Conservation (phyloP, 23 tunicate genomes). For the Ciona savignyi region DNA sequence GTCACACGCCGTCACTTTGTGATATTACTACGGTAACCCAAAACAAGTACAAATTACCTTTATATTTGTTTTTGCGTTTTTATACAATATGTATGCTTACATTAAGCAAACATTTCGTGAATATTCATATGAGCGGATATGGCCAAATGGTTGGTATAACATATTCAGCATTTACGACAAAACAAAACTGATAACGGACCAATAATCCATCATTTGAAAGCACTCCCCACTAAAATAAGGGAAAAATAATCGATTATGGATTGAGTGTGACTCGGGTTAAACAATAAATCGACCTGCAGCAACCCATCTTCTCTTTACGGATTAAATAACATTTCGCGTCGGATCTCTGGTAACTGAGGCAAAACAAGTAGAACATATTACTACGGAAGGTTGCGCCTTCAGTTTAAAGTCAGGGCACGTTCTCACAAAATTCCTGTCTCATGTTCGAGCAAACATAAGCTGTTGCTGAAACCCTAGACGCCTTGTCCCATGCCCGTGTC, state of each 20-base stretch:
- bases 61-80: too few relatives aligned
- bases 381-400: not conserved
- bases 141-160: too few relatives aligned
- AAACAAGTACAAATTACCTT: too few relatives aligned
- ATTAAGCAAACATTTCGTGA: too few relatives aligned
- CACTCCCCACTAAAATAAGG: too few relatives aligned
- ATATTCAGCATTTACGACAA: too few relatives aligned
- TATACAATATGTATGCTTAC: too few relatives aligned
- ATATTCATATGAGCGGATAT: too few relatives aligned
- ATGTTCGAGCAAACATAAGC: not conserved
- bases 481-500: not conserved
- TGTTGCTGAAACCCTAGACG: not conserved
- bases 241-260: not conserved
- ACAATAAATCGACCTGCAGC: not conserved
- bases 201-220: too few relatives aligned
- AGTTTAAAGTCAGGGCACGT: not conserved
- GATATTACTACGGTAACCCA: not conserved
- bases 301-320: not conserved
- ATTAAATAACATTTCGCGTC: not conserved
- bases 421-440: not conserved
- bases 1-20: not conserved
- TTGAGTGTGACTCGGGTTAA: not conserved
- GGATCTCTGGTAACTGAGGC: not conserved
- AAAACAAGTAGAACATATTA: not conserved
- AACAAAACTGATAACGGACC: too few relatives aligned